These are phyloP conservation scores for Clunio marinus DNA, from an alignment of 2,888 invertebrate species.

Conservation along the genomic window DNA sequence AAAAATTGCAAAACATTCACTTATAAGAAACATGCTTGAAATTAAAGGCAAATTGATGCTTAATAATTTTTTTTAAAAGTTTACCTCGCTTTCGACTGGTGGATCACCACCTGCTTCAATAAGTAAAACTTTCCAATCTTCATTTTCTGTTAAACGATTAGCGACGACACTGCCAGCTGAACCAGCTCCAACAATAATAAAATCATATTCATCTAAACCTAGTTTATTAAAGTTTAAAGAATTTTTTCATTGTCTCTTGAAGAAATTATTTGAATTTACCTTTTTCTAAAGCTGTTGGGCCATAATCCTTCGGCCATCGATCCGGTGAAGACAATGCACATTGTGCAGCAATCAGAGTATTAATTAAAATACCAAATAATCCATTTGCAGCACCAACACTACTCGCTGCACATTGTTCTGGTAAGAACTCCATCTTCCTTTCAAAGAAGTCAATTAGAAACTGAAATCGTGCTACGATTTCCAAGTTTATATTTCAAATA, in stretches of 20 bases:
- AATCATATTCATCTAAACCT: conserved; percentile 48
- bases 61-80: too few species aligned
- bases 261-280: conserved; percentile 18
- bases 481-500: too few species aligned
- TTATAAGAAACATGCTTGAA: too few species aligned
- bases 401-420: conserved; percentile 39
- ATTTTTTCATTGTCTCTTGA: conserved; percentile 1
- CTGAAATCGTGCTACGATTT: too few species aligned
- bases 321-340: conserved; percentile 35
- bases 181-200: conserved; percentile 54
- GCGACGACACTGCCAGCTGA: conserved; percentile 48
- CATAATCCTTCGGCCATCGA: conserved; percentile 38
- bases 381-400: conserved; percentile 40
- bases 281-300: conserved; percentile 31
- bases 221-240: not conserved
- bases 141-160: conserved; percentile 52
- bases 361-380: conserved; percentile 5
- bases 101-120: conserved; percentile 55
- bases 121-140: conserved; percentile 51
- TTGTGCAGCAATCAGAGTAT: conserved; percentile 35
- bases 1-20: too few species aligned
- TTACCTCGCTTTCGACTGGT: conserved; percentile 49
- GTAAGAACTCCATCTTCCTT: conserved; percentile 17
- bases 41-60: too few species aligned
- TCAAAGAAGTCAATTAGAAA: too few species aligned